Evolutionary conservation across 2,113 vertebrate species (phyloP).

Genomic region (Campylomormyrus numenius): DNA sequence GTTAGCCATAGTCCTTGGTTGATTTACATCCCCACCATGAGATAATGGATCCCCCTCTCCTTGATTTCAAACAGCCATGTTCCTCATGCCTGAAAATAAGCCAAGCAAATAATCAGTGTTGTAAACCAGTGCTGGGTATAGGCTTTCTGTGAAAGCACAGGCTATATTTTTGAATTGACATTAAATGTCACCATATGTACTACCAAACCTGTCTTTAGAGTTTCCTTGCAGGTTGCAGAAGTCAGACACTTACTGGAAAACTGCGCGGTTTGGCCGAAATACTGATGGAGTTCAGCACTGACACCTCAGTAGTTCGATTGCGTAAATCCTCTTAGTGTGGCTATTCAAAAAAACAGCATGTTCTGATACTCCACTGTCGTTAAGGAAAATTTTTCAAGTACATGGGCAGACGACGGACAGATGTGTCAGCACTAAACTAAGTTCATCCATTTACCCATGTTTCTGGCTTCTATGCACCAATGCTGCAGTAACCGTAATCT

Average conservation of each 20-base stretch:
- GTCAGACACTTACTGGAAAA: background rate
- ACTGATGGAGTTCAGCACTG: background rate
- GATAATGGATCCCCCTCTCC: no score
- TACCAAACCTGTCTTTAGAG: background rate
- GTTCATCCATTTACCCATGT: background rate
- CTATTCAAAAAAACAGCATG: background rate
- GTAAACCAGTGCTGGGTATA: background rate
- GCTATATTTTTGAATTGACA: background rate
- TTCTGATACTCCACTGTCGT: background rate
- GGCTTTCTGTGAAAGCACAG: background rate
- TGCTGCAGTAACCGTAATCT: background rate
- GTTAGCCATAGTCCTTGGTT: background rate
- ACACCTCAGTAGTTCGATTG: background rate
- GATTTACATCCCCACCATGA: background rate
- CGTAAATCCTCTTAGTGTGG: background rate
- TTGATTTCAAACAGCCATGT: background rate
- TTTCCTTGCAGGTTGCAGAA: background rate
- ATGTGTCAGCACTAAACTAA: background rate
- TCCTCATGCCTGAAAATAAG: background rate
- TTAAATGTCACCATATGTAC: conserved; percentile 11
- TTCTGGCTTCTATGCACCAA: background rate
- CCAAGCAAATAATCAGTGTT: conserved; percentile 3
- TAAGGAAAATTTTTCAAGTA: background rate
- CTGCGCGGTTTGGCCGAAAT: background rate
- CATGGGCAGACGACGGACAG: background rate